Conservation (phyloP, 2,888 invertebrate genomes). For the Laspeyria flexula region DNA sequence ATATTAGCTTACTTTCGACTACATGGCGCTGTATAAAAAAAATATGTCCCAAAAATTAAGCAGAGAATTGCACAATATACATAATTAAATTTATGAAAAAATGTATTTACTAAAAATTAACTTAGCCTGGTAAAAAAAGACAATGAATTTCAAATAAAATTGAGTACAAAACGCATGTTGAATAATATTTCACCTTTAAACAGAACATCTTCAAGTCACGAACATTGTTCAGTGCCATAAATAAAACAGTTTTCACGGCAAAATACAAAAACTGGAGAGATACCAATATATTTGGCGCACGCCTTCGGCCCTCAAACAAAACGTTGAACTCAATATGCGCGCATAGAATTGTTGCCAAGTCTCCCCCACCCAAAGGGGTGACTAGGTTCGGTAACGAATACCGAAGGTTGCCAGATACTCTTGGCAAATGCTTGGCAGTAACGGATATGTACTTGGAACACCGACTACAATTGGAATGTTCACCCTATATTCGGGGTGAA, state of each 20-base stretch:
- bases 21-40: too few relatives aligned
- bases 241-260: conserved; percentile 43
- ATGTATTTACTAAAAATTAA: too few relatives aligned
- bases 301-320: conserved; percentile 69
- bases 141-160: too few relatives aligned
- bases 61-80: too few relatives aligned
- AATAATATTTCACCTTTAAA: conserved; percentile 40
- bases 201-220: conserved; percentile 38
- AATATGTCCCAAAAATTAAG: too few relatives aligned
- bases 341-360: conserved; percentile 73
- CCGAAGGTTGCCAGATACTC: conserved; percentile 71
- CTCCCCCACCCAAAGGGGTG: conserved; percentile 46
- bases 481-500: conserved; percentile 58
- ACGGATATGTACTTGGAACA: conserved; percentile 68
- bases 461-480: conserved; percentile 48
- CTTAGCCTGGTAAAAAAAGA: too few relatives aligned
- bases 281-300: conserved; percentile 70
- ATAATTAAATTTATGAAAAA: too few relatives aligned
- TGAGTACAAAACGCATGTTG: conserved; percentile 15
- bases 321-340: conserved; percentile 78
- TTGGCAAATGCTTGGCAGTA: conserved; percentile 74
- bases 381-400: conserved; percentile 58
- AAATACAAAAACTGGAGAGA: conserved; percentile 63
- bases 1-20: too few relatives aligned
- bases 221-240: conserved; percentile 37